These are phyloP conservation scores for Tortrix viridana DNA, from an alignment of 2,888 invertebrate genomes.

Conservation along the genomic window DNA sequence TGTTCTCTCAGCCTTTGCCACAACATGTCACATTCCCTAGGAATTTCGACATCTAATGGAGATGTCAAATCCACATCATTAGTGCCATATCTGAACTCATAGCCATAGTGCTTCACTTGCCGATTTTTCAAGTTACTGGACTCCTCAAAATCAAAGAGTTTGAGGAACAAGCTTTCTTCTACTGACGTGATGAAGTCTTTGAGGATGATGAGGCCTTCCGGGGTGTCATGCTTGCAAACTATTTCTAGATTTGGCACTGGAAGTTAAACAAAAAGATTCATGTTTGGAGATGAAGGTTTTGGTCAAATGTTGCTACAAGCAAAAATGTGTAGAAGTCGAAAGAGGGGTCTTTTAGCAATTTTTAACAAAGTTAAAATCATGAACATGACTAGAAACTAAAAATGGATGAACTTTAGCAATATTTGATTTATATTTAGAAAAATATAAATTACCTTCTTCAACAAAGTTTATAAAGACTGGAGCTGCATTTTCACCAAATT, in stretches of 20 bases:
- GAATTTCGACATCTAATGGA: slow-evolving; percentile 88
- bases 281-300: no score
- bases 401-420: neutral
- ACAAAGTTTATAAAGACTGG: slow-evolving; percentile 88
- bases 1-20: slow-evolving; percentile 82
- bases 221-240: slow-evolving; percentile 69
- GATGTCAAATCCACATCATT: slow-evolving; percentile 91
- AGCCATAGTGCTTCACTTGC: slow-evolving; percentile 95
- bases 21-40: slow-evolving; percentile 87
- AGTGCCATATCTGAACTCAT: slow-evolving; percentile 93
- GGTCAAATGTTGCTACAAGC: no score
- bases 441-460: slow-evolving; percentile 77
- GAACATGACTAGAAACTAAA: neutral
- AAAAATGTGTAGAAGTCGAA: no score
- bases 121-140: slow-evolving; percentile 88
- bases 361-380: no score
- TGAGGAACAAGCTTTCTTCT: slow-evolving; percentile 87
- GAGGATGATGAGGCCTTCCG: slow-evolving; percentile 88
- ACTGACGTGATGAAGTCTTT: slow-evolving; percentile 88
- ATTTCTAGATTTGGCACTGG: slow-evolving; percentile 69
- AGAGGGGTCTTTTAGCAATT: no score
- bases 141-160: slow-evolving; percentile 80
- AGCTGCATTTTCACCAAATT: slow-evolving; percentile 83
- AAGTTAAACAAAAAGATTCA: slow-evolving; percentile 45
- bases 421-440: neutral